Percentiles rank a stretch among this genome's conserved stretches.
phyloP scores from a whole-genome alignment of 2,888 invertebrate genomes.

The Coelogynopora nodosa region DNA sequence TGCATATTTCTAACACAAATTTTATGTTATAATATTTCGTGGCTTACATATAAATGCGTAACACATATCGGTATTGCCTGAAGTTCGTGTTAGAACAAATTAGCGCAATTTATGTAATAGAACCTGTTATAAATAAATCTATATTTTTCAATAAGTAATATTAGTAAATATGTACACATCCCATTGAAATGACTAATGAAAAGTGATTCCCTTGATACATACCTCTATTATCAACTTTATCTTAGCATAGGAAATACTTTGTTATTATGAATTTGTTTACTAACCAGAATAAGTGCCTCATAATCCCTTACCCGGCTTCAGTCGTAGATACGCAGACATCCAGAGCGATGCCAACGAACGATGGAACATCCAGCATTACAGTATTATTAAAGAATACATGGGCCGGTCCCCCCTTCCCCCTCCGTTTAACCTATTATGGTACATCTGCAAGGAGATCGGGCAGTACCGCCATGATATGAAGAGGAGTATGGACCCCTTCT shows the following conservation, averaged over 20 bases:
- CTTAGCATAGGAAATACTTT: no score
- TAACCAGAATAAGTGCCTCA: neutral
- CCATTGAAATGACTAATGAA: no score
- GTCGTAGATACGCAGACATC: conserved; percentile 45
- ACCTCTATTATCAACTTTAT: no score
- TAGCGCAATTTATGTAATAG: no score
- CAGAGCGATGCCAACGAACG: conserved; percentile 43
- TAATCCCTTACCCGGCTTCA: neutral
- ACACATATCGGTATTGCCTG: no score
- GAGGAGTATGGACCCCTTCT: conserved; percentile 30
- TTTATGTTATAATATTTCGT: no score
- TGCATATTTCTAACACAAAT: no score
- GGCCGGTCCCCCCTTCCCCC: conserved; percentile 58
- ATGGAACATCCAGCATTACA: conserved; percentile 53
- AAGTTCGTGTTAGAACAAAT: no score
- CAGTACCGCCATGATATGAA: neutral
- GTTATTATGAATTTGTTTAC: neutral
- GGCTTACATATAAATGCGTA: no score
- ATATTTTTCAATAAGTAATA: neutral
- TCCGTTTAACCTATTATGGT: conserved; percentile 57
- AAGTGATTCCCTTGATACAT: no score
- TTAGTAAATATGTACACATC: neutral
- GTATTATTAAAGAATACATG: conserved; percentile 58
- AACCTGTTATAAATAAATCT: no score
- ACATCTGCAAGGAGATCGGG: conserved; percentile 49